A percentile compares a stretch with the other conserved stretches of the same genome.
phyloP scores from a whole-genome alignment of 2,113 vertebrate genomes.

The Mormyrus iriodes region DNA sequence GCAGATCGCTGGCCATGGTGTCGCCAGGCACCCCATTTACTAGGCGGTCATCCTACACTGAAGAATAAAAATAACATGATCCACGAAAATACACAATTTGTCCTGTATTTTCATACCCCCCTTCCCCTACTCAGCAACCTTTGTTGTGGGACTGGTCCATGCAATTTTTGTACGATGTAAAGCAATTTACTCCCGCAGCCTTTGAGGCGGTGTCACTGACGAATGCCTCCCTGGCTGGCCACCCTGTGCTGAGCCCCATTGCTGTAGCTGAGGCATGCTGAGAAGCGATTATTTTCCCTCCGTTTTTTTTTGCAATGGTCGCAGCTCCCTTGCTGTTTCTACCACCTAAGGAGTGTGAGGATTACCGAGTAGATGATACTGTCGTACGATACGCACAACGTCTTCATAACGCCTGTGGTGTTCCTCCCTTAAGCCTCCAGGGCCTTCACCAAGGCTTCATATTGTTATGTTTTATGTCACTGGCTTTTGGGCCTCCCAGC shows the following conservation, averaged over 20 bases:
- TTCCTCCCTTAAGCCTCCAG: background rate
- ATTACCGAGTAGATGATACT: background rate
- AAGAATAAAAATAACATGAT: background rate
- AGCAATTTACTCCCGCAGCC: background rate
- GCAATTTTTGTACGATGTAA: background rate
- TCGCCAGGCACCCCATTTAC: no score
- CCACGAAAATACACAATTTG: background rate
- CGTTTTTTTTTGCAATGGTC: background rate
- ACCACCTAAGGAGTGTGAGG: background rate
- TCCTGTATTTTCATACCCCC: no score
- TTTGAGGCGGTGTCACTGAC: background rate
- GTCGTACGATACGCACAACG: background rate
- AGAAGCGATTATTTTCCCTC: background rate
- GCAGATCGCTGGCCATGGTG: no score
- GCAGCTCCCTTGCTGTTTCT: background rate
- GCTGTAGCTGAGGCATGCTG: background rate
- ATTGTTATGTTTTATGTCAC: background rate
- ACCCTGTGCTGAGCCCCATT: background rate
- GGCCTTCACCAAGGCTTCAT: background rate
- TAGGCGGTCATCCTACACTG: background rate
- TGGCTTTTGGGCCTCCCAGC: background rate
- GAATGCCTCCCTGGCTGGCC: background rate
- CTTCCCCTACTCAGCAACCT: no score
- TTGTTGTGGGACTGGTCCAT: background rate
- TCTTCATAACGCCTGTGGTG: background rate